Conservation (phyloP, 2,797 vertebrate genomes). For the Pantherophis alleghaniensis region DNA sequence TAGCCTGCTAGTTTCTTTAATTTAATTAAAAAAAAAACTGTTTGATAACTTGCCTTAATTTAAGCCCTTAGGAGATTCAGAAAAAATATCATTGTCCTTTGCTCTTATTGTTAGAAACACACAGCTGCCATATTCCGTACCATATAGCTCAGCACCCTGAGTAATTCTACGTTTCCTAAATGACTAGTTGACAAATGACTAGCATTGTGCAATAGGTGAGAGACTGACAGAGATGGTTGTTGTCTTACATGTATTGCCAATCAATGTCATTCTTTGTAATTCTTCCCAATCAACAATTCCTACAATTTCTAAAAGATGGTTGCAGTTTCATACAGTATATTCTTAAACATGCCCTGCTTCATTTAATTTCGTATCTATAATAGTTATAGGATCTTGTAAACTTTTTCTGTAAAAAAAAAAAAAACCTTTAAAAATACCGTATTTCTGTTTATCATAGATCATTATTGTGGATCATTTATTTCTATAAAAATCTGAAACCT, state of each 20-base stretch:
- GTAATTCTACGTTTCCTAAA: slow-evolving; percentile 3
- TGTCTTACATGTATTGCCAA: neutral
- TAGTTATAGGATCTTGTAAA: neutral
- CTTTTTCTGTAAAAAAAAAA: neutral
- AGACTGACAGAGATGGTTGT: slow-evolving; percentile 12
- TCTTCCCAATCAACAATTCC: neutral
- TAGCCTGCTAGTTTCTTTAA: neutral
- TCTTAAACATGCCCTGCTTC: neutral
- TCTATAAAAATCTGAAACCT: neutral
- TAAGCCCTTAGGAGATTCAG: neutral
- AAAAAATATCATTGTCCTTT: neutral
- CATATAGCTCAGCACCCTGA: neutral
- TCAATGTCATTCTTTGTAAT: neutral
- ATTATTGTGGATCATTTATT: neutral
- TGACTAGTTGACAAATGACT: neutral
- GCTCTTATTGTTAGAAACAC: neutral
- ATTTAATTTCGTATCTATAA: slow-evolving; percentile 12
- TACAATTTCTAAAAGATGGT: neutral
- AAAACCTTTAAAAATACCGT: neutral
- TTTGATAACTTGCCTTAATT: neutral
- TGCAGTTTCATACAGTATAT: neutral
- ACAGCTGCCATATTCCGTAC: neutral
- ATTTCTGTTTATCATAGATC: neutral
- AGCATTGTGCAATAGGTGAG: slow-evolving; percentile 4
- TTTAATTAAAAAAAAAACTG: neutral